phyloP scores from a whole-genome alignment of 1,140 invertebrate genomes.

The Laodelphax striatellus region DNA sequence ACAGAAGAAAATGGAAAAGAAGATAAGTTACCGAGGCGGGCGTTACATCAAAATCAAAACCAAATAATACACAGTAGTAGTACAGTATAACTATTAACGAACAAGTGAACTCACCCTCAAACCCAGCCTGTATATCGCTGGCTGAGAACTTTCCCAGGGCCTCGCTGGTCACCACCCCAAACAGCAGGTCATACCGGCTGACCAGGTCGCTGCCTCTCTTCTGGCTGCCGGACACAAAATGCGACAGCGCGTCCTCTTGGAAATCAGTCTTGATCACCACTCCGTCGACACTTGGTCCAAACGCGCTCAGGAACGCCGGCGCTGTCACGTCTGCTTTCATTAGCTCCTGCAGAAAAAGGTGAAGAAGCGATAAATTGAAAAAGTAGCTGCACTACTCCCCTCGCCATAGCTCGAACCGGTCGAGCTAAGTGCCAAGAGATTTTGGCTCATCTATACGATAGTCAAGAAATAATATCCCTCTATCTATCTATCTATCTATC shows the following conservation, averaged over 20 bases:
- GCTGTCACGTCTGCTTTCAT: conserved; percentile 65
- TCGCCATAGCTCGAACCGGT: too few relatives aligned
- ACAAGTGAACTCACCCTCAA: conserved; percentile 40
- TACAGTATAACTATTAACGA: too few relatives aligned
- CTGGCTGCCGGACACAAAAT: conserved; percentile 24
- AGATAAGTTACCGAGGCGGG: too few relatives aligned
- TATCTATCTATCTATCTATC: too few relatives aligned
- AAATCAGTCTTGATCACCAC: conserved; percentile 73
- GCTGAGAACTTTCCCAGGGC: conserved; percentile 71
- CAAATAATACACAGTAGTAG: too few relatives aligned
- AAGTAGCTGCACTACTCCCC: too few relatives aligned
- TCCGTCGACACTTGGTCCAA: conserved; percentile 76
- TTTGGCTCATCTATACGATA: too few relatives aligned
- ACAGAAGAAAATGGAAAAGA: too few relatives aligned
- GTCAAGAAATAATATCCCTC: too few relatives aligned
- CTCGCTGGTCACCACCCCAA: conserved; percentile 74
- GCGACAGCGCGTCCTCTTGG: conserved; percentile 50
- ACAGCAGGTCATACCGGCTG: conserved; percentile 63
- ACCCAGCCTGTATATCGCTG: conserved; percentile 73
- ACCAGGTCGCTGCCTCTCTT: conserved; percentile 34
- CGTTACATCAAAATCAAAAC: too few relatives aligned
- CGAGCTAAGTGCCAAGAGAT: too few relatives aligned
- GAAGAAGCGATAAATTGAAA: too few relatives aligned
- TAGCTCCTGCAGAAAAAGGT: conserved; percentile 39
- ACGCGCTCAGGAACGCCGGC: conserved; percentile 72